Evolutionary conservation across 2,888 invertebrate genomes (phyloP).

Genomic region (Cephus sareptanus): DNA sequence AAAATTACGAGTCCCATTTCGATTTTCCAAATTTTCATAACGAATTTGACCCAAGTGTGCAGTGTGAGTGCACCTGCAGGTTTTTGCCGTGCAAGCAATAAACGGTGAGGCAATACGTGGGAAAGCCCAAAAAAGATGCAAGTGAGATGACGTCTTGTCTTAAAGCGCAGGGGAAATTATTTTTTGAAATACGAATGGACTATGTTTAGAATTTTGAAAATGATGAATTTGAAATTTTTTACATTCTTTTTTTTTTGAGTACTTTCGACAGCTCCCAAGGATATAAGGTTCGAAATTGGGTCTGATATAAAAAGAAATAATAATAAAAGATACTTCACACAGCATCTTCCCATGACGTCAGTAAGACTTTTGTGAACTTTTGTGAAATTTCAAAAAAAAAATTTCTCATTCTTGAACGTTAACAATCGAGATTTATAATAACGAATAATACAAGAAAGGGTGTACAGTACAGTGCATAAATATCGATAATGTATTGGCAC

Average conservation of each 20-base stretch:
- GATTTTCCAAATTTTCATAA: neutral
- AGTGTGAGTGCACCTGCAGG: neutral
- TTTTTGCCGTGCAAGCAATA: neutral
- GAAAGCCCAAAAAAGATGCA: neutral
- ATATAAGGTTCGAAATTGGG: neutral
- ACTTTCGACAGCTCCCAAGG: neutral
- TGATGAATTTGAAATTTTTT: neutral
- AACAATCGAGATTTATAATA: neutral
- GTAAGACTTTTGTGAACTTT: neutral
- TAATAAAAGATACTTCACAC: neutral
- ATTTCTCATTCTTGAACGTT: neutral
- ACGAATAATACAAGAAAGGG: neutral
- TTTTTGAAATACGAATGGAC: neutral
- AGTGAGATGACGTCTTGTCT: neutral
- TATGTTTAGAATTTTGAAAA: neutral
- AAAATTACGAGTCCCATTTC: neutral
- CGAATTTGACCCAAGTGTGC: neutral
- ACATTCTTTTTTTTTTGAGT: neutral
- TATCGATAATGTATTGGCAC: neutral
- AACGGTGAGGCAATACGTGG: neutral
- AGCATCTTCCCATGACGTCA: neutral
- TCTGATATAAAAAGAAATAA: neutral
- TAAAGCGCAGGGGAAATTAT: neutral
- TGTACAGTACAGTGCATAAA: neutral
- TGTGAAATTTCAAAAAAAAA: neutral